These are phyloP conservation scores for Heterocephalus glaber DNA, from an alignment of 2,113 vertebrate genomes.

Conservation along the genomic window DNA sequence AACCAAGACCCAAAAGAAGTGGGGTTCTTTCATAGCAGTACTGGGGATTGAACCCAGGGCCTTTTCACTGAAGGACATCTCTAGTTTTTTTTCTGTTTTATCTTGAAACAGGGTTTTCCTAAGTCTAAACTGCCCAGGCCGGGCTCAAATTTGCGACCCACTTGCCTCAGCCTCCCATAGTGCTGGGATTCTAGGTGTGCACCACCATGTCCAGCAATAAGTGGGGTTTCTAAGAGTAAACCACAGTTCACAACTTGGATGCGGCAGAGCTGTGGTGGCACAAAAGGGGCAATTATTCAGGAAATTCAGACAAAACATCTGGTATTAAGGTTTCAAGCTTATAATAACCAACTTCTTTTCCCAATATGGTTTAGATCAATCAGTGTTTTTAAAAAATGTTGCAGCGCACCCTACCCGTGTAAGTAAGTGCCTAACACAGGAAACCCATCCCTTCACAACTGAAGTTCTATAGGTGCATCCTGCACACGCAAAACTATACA, in stretches of 20 bases:
- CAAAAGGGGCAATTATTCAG: background rate
- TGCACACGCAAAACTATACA: background rate
- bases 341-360: background rate
- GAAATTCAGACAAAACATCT: conserved; percentile 51
- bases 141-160: background rate
- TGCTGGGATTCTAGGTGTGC: background rate
- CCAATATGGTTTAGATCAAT: conserved; percentile 54
- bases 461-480: background rate
- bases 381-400: background rate
- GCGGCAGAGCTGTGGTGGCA: background rate
- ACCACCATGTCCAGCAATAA: background rate
- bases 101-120: background rate
- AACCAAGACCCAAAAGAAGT: background rate
- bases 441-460: background rate
- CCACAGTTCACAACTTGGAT: background rate
- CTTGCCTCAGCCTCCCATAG: background rate
- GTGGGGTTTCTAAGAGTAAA: background rate
- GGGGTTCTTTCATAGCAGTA: background rate
- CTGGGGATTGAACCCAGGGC: background rate
- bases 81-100: background rate
- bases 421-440: conserved; percentile 54
- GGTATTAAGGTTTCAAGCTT: conserved; percentile 3
- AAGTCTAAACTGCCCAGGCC: background rate
- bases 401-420: background rate
- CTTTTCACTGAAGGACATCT: background rate